These are phyloP conservation scores for Chaetogeoica ovagalla DNA, from an alignment of 2,888 invertebrate genomes.

Conservation along the genomic window DNA sequence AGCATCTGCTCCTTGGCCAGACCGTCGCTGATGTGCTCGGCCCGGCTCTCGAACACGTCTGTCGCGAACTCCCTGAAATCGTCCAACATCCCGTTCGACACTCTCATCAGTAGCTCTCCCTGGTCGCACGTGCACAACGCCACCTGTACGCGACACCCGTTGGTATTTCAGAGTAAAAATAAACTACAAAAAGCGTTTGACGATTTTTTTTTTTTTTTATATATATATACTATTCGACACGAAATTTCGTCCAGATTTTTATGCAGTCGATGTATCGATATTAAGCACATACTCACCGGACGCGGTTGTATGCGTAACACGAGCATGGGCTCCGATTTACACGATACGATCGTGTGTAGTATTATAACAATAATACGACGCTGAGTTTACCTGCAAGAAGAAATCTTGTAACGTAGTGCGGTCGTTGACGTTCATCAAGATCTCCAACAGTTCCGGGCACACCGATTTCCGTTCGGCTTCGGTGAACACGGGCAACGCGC, in stretches of 20 bases:
- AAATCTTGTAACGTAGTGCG: conserved; percentile 35
- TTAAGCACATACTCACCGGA: too few species aligned
- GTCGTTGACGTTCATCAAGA: conserved; percentile 1
- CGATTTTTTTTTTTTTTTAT: too few species aligned
- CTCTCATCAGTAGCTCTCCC: conserved; percentile 5
- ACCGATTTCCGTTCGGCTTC: conserved; percentile 14
- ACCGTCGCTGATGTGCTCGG: conserved; percentile 44
- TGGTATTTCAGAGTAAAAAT: too few species aligned
- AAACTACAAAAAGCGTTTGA: too few species aligned
- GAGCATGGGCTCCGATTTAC: too few species aligned
- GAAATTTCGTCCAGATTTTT: too few species aligned
- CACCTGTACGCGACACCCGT: background rate
- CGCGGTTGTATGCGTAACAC: too few species aligned
- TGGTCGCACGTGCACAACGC: conserved; percentile 37
- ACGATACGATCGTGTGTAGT: too few species aligned
- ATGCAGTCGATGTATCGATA: too few species aligned
- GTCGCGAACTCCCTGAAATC: conserved; percentile 22
- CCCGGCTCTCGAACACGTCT: conserved; percentile 36
- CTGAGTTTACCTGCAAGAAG: conserved; percentile 26
- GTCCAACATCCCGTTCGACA: conserved; percentile 24
- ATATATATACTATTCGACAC: too few species aligned
- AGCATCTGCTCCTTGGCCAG: conserved; percentile 33
- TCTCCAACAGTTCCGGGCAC: conserved; percentile 1
- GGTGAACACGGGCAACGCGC: conserved; percentile 6
- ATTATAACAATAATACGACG: too few species aligned